Evolutionary conservation across 2,888 invertebrate species (phyloP), one percentile per base, ranked within the genome.

Genomic region (Agrotis exclamationis): DNA sequence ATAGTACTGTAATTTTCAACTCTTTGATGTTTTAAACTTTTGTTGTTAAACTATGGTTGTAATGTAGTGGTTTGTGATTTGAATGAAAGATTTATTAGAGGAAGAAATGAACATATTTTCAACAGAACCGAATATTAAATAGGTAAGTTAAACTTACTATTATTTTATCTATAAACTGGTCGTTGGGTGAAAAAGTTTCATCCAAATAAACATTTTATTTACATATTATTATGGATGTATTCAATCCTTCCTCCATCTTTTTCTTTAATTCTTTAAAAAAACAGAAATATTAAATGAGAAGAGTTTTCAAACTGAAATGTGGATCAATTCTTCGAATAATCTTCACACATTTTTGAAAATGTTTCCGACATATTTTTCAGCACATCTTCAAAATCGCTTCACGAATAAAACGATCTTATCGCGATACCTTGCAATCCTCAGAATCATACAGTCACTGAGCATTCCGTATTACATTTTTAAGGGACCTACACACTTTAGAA

Each of bases 61-160:
- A 5, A 59, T 66, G 18, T 74, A 60, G 83, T 81, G 80, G 80
- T n/a, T 28, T 47, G 80, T 81, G 70, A 56, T 64, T 24, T 58
- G 51, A 62, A n/a, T 9, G 63, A n/a, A 22, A 57, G 1, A 39
- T n/a, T 51, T 9, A 39, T 63, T 22, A 6, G 57, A 33, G 0
- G 14, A 18, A 13, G 79, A 44, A 45, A 81, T 81, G 81, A 70
- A 59, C 20, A 73, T 2, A 63, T 48, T 73, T 56, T 54, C 48
- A 28, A 59, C 24, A 59, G 71, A 70, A 62, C 56, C 73, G 56
- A 69, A 59, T 0, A 64, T 56, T 74, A 76, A 57, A 66, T 82
- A 82, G 84, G 86, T 85, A 74, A 85, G 85, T 80, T n/a, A 16
- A 48, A 22, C 0, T 14, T 9, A 9, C 5, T 20, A 2, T 20